Base-by-base conservation (phyloP, 2,888 invertebrate genomes). In the Eilema sororculum region DNA sequence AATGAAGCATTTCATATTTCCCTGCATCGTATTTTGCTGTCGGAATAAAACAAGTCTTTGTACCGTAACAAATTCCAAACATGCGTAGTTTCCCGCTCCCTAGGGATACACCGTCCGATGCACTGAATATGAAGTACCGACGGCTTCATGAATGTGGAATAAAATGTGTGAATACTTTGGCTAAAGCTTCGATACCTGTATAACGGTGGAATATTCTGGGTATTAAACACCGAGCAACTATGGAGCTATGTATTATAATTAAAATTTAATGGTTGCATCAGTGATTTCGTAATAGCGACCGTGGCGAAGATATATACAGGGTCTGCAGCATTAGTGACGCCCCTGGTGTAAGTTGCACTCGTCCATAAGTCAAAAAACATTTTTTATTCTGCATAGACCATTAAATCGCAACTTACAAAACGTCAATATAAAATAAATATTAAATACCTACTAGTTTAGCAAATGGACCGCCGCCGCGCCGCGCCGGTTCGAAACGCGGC, bases 41-140 rank as follows among this genome's bases (percentile, higher is more conserved):
- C 25, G 13, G 0, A 37, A 60, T 60, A 41, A n/a, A 66, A 24
- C 25, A 37, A 66, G 65, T 58, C 25, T 67, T 67, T 52, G 60
- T 60, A 60, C n/a, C 16, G 67, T 22, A 61, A 79, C 77, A 79
- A 75, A 80, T 77, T 71, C 72, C 52, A 67, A 71, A 71, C 75
- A 74, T 72, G 80, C 75, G 75, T 79, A 58, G 62, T 64, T 67
- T n/a, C 10, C 59, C n/a, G 41, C 59, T 52, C 72, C 56, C 56
- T 28, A 30, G 52, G 28, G 30, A 30, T 5, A 28, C 16, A 30
- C 22, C 22, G 60, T 33, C n/a, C n/a, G 60, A n/a, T 60, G 60
- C 60, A 64, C 52, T 64, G 64, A 33, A 65, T 65, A 65, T 65
- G 56, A 33, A 52, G 52, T 52, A 52, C 52, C 58, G 58, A 25